Evolutionary conservation across 2,113 vertebrate species (phyloP), one percentile per base, ranked within the genome.

Genomic region (Romanogobio albipinnatus): DNA sequence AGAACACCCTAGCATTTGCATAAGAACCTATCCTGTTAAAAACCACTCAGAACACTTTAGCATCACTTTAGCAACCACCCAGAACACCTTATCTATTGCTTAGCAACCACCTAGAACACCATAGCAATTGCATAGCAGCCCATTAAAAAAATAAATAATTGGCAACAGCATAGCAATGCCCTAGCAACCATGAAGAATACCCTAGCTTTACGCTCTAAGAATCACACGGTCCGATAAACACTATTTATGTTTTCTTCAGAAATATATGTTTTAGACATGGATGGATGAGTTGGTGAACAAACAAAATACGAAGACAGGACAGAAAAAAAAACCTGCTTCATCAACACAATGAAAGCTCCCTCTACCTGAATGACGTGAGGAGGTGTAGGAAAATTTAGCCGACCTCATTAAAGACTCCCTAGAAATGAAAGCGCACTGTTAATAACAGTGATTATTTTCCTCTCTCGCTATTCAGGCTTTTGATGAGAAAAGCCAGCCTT

Each of bases 391-490:
- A 47, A 33, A 66, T 62, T 14, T 53, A 10, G 76, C 81, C 59
- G 77, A 86, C 64, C 47, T 79, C 66, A 84, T 88, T 84, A 84
- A 78, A 81, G 53, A 81, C 36, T 64, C 61, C 76, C 59, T 56
- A 49, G 53, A 39, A 88, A 81, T 61, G 24, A 82, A 68, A 79
- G 58, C 19, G 36, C 19, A 33, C 59, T 1, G 26, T 58, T 87
- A 90, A 87, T 88, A 83, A 84, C 73, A 56, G 85, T 88, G 62
- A 88, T 90, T 87, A 85, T 68, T 85, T 86, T 73, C 9, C n/a
- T 51, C 33, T 71, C 26, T 62, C n/a, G 7, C 62, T 58, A 24
- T 86, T 84, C 80, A 74, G 9, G 47, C 78, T 74, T 56, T 86
- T 86, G 79, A 84, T 22, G 61, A 81, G 76, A 53, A 81, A 71